Percentiles rank a stretch among this genome's conserved stretches.
Evolutionary conservation across 1,140 invertebrate species (phyloP).

Genomic region (Dendrolimus kikuchii): DNA sequence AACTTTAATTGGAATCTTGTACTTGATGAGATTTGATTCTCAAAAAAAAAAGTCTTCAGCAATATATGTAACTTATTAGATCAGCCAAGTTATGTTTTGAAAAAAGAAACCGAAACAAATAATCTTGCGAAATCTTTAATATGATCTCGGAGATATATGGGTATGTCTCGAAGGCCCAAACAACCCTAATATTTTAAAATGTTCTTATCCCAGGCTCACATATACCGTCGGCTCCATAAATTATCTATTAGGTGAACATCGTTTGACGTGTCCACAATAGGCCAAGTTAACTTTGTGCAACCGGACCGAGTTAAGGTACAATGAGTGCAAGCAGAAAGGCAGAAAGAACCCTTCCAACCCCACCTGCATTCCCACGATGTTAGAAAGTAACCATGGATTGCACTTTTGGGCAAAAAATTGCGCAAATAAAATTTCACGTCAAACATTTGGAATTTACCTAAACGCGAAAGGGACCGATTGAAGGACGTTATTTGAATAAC

Average conservation of each 20-base stretch:
- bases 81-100: no score
- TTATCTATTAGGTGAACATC: constrained; percentile 67
- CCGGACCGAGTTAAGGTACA: constrained; percentile 36
- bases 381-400: constrained; percentile 50
- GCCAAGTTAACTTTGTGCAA: constrained; percentile 64
- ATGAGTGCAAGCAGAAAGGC: constrained; percentile 30
- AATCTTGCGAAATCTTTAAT: constrained; percentile 39
- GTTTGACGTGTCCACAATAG: constrained; percentile 61
- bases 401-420: constrained; percentile 47
- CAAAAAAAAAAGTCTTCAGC: no score
- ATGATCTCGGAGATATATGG: constrained; percentile 23
- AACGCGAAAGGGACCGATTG: constrained; percentile 35
- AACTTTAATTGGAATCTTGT: no score
- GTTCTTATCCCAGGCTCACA: constrained; percentile 27
- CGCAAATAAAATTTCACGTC: constrained; percentile 60
- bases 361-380: constrained; percentile 67
- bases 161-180: constrained; percentile 21
- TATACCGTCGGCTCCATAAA: constrained; percentile 56
- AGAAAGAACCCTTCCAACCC: constrained; percentile 45
- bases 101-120: constrained; percentile 29
- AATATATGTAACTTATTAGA: no score
- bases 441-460: constrained; percentile 58
- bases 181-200: constrained; percentile 62
- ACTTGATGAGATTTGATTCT: no score
- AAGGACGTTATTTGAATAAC: constrained; percentile 23